phyloP scores from a whole-genome alignment of 2,113 vertebrate species.

The Protobothrops flavoviridis region DNA sequence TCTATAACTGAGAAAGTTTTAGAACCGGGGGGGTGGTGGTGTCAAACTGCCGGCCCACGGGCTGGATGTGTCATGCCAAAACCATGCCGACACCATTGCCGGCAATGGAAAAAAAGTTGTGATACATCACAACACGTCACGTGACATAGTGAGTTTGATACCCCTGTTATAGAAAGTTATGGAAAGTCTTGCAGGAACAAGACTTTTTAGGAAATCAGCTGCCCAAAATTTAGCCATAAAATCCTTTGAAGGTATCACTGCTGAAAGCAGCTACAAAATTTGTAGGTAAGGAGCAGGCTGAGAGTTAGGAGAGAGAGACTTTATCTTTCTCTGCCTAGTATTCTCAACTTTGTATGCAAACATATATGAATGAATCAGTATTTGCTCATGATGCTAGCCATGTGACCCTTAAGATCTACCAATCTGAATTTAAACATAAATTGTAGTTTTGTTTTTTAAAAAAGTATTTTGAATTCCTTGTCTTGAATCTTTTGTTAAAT shows the following conservation, averaged over 20 bases:
- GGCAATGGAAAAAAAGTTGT: no score
- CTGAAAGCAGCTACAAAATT: background rate
- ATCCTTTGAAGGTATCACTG: background rate
- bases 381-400: background rate
- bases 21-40: no score
- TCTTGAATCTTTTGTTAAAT: background rate
- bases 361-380: background rate
- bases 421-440: background rate
- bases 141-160: no score
- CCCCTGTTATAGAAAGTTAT: no score
- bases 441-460: background rate
- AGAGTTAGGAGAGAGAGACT: background rate
- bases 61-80: no score
- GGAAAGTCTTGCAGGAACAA: background rate
- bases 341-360: background rate
- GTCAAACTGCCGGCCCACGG: no score
- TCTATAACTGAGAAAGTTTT: background rate
- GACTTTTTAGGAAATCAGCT: background rate
- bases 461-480: background rate
- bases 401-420: background rate
- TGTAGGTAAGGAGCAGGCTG: background rate
- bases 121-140: no score
- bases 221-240: background rate
- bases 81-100: no score
- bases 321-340: background rate